Evolutionary conservation across 2,888 invertebrate genomes (phyloP).

Genomic region (Dicranocentrus wangi): DNA sequence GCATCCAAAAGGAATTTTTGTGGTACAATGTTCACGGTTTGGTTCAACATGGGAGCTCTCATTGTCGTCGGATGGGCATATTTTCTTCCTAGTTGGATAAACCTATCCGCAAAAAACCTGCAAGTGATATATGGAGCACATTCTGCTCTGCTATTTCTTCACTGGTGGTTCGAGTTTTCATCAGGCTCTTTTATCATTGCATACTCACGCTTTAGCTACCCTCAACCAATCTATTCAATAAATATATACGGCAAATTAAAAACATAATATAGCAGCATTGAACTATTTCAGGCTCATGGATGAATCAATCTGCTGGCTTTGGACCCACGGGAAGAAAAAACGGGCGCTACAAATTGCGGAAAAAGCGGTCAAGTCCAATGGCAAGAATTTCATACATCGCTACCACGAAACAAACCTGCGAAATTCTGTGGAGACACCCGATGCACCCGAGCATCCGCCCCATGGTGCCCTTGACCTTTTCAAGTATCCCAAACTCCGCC

Average conservation of each 20-base stretch:
- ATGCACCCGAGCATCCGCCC: background rate
- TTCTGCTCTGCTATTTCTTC: slow-evolving; percentile 4
- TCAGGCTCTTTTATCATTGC: background rate
- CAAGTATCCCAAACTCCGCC: slow-evolving; percentile 4
- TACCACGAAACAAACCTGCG: background rate
- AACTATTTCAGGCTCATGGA: slow-evolving; percentile 30
- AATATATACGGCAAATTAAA: too few species aligned
- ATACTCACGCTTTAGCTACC: too few species aligned
- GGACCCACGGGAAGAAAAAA: slow-evolving; percentile 6
- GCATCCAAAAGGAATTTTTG: slow-evolving; percentile 14
- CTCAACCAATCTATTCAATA: too few species aligned
- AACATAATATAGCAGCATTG: too few species aligned
- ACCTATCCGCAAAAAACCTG: background rate
- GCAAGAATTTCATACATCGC: background rate
- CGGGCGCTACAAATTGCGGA: slow-evolving; percentile 12
- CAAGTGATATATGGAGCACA: slow-evolving; percentile 11
- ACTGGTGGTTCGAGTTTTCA: slow-evolving; percentile 1
- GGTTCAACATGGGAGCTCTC: background rate
- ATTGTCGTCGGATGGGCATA: background rate
- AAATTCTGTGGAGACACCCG: background rate
- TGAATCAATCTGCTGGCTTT: slow-evolving; percentile 40
- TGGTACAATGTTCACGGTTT: slow-evolving; percentile 10
- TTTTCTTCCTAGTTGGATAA: background rate
- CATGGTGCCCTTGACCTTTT: slow-evolving; percentile 17
- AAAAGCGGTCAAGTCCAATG: slow-evolving; percentile 8